Conservation (phyloP, 2,888 invertebrate species). For the Spodoptera littoralis region DNA sequence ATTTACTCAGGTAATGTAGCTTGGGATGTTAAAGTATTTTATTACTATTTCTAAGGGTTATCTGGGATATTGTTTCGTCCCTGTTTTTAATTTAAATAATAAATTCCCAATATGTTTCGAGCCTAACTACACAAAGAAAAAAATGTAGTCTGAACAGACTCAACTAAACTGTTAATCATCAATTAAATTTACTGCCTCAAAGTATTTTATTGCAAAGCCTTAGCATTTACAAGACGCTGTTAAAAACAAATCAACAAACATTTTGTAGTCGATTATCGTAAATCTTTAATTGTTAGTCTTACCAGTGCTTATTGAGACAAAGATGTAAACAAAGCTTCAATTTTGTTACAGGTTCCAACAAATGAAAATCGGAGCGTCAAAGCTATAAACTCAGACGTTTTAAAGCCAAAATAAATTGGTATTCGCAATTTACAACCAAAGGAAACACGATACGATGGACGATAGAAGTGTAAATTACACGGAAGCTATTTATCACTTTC, state of each 20-base stretch:
- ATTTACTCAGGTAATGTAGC: too few relatives aligned
- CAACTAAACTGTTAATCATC: too few relatives aligned
- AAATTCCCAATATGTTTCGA: too few relatives aligned
- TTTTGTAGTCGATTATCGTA: constrained; percentile 31
- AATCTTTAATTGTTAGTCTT: constrained; percentile 44
- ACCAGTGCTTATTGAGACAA: constrained; percentile 49
- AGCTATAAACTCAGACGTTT: constrained; percentile 73
- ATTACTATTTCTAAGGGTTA: too few relatives aligned
- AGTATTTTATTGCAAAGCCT: constrained; percentile 4
- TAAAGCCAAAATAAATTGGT: constrained; percentile 71
- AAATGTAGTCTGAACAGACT: too few relatives aligned
- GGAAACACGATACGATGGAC: constrained; percentile 74
- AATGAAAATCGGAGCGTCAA: constrained; percentile 68
- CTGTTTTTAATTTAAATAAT: too few relatives aligned
- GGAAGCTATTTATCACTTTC: constrained; percentile 42
- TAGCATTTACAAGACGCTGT: constrained; percentile 2
- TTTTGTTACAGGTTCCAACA: constrained; percentile 81
- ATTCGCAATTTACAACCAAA: constrained; percentile 65
- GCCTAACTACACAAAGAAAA: too few relatives aligned
- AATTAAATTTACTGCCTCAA: too few relatives aligned
- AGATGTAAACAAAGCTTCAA: constrained; percentile 69
- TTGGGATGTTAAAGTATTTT: too few relatives aligned
- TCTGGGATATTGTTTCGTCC: too few relatives aligned
- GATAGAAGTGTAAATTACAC: constrained; percentile 70
- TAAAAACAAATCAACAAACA: constrained; percentile 34